Base-by-base conservation (phyloP, 2,113 vertebrate species). In the Clupea harengus region DNA sequence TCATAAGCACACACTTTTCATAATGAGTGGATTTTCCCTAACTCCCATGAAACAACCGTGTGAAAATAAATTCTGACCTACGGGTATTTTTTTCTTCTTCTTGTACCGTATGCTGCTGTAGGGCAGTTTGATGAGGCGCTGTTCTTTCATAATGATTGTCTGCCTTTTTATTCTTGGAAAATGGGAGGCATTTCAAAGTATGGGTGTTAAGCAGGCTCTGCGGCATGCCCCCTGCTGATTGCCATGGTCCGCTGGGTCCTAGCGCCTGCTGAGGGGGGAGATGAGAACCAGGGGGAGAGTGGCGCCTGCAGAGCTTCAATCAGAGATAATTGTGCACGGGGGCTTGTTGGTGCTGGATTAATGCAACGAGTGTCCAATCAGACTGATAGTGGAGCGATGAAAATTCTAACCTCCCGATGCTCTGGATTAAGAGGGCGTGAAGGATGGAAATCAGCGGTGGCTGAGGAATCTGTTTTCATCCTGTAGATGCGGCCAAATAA, bases 341-440 rank as follows among this genome's bases (percentile, higher is more conserved):
- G 81, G 45, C 22, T 60, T 64, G 17, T 82, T 57, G 25, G 81
- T 50, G 54, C 54, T 28, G 46, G 84, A 86, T 86, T 87, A 87
- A 82, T 81, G 45, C 10, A 47, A 47, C 32, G n/a, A 13, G 80
- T 57, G 75, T 85, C 28, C 67, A 87, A 88, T 89, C 82, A 84
- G 47, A 83, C 13, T 89, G 81, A 88, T 67, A 84, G 72, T 86
- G 25, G 60, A 15, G 46, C 81, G 6, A 5, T 39, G 13, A 39
- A 67, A 72, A 82, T 44, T 82, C 32, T 2, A 15, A 78, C 32
- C 28, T 0, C 28, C 72, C 4, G 13, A 44, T 39, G 25, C 67
- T 17, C 28, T 32, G 28, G 67, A 78, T 78, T 78, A 78, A 44
- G 72, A 2, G 72, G 39, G 32, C n/a, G 17, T 13, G 13, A 78